A percentile compares a stretch with the other conserved stretches of the same genome.
Evolutionary conservation across 2,888 invertebrate species (phyloP).

Genomic region (Cetonia aurata): DNA sequence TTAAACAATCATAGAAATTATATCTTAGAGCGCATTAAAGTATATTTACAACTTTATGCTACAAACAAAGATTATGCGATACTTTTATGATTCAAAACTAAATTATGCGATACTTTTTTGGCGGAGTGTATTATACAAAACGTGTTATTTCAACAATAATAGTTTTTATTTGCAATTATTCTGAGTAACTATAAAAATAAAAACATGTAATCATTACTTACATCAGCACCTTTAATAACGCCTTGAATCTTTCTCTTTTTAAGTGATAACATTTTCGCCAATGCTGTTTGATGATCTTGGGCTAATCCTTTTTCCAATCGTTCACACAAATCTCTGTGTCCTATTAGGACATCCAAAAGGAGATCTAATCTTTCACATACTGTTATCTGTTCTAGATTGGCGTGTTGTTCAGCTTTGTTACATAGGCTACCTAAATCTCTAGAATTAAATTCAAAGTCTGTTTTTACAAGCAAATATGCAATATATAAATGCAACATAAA

Average conservation of each 20-base stretch:
- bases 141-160: too few species aligned
- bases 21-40: too few species aligned
- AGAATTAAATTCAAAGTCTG: slow-evolving; percentile 47
- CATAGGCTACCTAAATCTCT: slow-evolving; percentile 70
- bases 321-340: slow-evolving; percentile 72
- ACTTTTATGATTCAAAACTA: too few species aligned
- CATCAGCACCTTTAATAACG: slow-evolving; percentile 73
- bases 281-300: slow-evolving; percentile 73
- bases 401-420: slow-evolving; percentile 68
- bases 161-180: too few species aligned
- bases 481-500: too few species aligned
- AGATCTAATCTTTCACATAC: slow-evolving; percentile 70
- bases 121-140: too few species aligned
- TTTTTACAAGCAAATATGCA: too few species aligned
- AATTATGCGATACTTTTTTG: too few species aligned
- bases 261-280: slow-evolving; percentile 73
- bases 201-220: slow-evolving; percentile 59
- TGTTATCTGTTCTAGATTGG: slow-evolving; percentile 69
- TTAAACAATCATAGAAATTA: too few species aligned
- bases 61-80: too few species aligned
- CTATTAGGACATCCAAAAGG: slow-evolving; percentile 69
- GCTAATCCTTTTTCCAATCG: slow-evolving; percentile 73
- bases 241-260: slow-evolving; percentile 75
- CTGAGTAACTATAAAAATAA: too few species aligned
- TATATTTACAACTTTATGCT: too few species aligned